Base-by-base conservation (phyloP, 2,797 vertebrate species). In the Taeniopygia guttata region DNA sequence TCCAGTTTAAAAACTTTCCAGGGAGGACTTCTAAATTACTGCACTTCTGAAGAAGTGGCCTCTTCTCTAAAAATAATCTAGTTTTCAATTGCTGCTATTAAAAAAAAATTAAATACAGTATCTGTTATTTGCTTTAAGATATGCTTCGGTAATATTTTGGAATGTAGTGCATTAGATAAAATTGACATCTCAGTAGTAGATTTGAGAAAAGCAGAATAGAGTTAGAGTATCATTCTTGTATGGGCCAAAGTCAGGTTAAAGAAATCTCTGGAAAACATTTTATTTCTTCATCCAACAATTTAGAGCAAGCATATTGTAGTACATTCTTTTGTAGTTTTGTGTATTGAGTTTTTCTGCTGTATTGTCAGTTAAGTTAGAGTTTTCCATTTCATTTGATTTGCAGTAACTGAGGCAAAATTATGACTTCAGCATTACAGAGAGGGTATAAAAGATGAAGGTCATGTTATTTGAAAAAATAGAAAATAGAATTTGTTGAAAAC, bases 331-430 rank as follows among this genome's bases (percentile, higher is more conserved):
- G 16, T 32, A 34, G 11, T 38, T 82, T 67, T 55, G 4, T 80
- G 9, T 80, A 17, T 58, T 70, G 56, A 56, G 15, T 91, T 93
- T 87, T 87, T 82, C 29, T 85, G n/a, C 40, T 80, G 81, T 77
- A 56, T 56, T 84, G 22, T 74, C 10, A 85, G 5, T 89, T 72
- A 46, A 59, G 30, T 62, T 82, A 64, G 11, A 77, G 54, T 60
- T 95, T 86, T 54, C 79, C 23, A 8, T 69, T 93, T 73, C 3
- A 11, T 85, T 74, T 87, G 16, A 55, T 87, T 90, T 90, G 22
- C 34, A 87, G 23, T 40, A 82, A 20, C 40, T 68, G 40, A 56
- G 29, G 48, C 42, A 87, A 89, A 91, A 70, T 55, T 59, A 74
- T 16, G 34, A 75, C 22, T 75, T 84, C 30, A 54, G 42, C 40